Evolutionary conservation across 92 coral and sea anemone species (phyloP), one percentile per base, ranked within the genome.

Genomic region (Epizoanthus scotinus): DNA sequence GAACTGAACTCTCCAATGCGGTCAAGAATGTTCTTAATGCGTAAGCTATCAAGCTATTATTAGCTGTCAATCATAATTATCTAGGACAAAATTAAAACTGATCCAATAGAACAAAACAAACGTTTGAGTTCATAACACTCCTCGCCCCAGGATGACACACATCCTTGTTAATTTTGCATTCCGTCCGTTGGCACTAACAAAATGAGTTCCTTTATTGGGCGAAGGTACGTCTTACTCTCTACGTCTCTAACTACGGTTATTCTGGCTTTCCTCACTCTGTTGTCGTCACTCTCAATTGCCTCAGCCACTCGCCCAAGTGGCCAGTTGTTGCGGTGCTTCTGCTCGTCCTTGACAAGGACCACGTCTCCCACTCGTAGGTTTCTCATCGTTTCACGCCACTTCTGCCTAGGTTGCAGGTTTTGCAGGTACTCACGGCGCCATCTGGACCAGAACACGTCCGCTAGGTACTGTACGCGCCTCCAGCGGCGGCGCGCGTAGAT

Each of bases 401-500:
- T 84, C 47, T 65, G 52, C 24, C 87, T 73, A 42, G 67, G 52
- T 72, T 84, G 82, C 15, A 84, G 75, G 66, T 42, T 73, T 73
- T 83, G 87, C 40, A 83, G 61, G 82, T 83, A 73, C 50, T 83
- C 82, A 15, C 61, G 57, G 22, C 82, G 38, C 82, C 87, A 73
- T 53, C 87, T 58, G 24, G 63, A 58, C 87, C 87, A 83, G 64
- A 83, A 73, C 54, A 57, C 81, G 47, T 73, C 87, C 34, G 87
- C 84, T 28, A 81, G 67, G 25, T 81, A 81, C 27, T 67, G 86
- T 21, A 28, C 47, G 12, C 82, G 82, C 52, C 80, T 78, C 85
- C 85, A 85, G 42, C 84, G 85, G 58, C 89, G 78, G 29, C 81
- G 78, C 1, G 85, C 78, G 28, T 85, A 85, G 53, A 79, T 77